Conservation (phyloP, 2,113 vertebrate species). For the Pungitius pungitius region DNA sequence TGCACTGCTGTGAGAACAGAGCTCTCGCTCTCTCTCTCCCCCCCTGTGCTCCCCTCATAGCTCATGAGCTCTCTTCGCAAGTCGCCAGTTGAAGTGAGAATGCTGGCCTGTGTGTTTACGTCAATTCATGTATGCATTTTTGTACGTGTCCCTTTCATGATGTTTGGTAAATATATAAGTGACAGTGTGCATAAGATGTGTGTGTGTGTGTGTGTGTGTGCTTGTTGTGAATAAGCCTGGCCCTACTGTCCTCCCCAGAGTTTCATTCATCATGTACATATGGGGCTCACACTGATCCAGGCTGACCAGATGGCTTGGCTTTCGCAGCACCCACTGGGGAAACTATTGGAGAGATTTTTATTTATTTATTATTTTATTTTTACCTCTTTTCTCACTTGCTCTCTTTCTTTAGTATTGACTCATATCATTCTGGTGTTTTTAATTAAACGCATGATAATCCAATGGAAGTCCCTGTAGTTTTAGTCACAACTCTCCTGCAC, state of each 20-base stretch:
- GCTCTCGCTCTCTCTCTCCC: conserved; percentile 34
- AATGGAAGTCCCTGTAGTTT: neutral
- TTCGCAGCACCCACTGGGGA: conserved; percentile 57
- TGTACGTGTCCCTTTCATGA: conserved; percentile 11
- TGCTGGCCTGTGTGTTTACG: neutral
- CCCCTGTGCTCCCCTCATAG: conserved; percentile 61
- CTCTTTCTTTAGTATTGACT: neutral
- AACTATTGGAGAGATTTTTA: conserved; percentile 43
- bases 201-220: neutral
- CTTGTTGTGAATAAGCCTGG: conserved; percentile 18
- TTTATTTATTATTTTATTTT: too few species aligned
- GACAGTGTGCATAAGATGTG: neutral
- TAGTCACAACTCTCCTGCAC: neutral
- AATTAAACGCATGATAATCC: neutral
- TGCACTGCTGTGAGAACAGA: conserved; percentile 62
- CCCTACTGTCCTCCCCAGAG: conserved; percentile 44
- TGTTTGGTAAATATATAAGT: conserved; percentile 12
- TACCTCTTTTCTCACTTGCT: neutral
- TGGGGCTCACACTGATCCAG: conserved; percentile 55
- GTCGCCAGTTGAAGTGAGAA: conserved; percentile 10
- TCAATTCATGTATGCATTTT: conserved; percentile 31
- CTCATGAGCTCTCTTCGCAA: conserved; percentile 38
- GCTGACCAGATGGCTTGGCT: conserved; percentile 70
- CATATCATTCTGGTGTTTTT: neutral
- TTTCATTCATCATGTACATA: conserved; percentile 53